A percentile compares a stretch with the other conserved stretches of the same genome.
These are phyloP conservation scores for Sapayoa aenigma DNA, from an alignment of 2,113 vertebrate genomes.

Conservation along the genomic window DNA sequence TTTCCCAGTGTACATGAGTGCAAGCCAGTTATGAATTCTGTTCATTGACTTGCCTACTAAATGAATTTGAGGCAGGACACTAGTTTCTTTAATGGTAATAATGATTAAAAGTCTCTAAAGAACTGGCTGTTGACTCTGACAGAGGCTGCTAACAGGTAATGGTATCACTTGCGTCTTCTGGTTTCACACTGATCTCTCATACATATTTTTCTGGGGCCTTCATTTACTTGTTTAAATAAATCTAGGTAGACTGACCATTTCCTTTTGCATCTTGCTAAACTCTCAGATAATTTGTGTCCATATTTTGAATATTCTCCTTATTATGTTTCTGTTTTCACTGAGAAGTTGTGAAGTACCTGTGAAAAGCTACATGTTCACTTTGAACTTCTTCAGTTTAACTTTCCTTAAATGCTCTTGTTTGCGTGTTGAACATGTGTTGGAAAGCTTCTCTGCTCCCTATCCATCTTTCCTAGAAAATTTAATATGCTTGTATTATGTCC, in stretches of 20 bases:
- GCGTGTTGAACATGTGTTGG: not conserved
- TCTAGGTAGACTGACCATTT: not conserved
- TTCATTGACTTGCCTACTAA: not conserved
- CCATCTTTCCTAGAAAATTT: not conserved
- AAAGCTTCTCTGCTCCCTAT: not conserved
- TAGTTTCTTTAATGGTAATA: not conserved
- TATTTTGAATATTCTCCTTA: not conserved
- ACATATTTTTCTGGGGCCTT: not conserved
- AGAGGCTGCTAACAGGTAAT: not conserved
- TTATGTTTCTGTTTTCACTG: not conserved
- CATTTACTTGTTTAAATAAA: not conserved
- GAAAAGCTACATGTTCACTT: not conserved
- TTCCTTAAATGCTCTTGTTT: not conserved
- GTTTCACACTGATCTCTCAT: not conserved
- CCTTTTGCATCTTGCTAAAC: not conserved
- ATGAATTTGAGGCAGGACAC: not conserved
- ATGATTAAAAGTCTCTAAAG: not conserved
- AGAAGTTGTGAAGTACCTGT: not conserved
- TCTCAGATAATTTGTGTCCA: not conserved
- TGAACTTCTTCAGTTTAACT: not conserved
- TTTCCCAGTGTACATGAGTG: not conserved
- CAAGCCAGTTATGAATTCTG: not conserved
- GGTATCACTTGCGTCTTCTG: not conserved
- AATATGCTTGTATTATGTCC: not conserved
- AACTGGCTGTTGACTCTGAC: not conserved